phyloP scores from a whole-genome alignment of 2,888 invertebrate genomes.

The Synanthedon vespiformis region DNA sequence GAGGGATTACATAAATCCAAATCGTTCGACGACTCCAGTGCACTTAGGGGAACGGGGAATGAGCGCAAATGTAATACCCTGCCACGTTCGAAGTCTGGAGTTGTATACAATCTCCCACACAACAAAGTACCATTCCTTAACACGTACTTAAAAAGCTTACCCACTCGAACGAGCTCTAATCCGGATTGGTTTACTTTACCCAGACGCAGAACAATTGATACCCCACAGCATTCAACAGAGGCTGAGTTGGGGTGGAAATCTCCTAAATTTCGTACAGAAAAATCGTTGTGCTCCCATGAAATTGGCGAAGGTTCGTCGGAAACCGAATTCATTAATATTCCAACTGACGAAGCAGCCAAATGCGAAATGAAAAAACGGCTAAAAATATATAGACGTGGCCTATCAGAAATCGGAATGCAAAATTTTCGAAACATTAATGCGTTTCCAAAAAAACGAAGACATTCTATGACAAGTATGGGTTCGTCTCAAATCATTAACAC shows the following conservation, averaged over 20 bases:
- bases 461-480: conserved; percentile 36
- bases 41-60: conserved; percentile 23
- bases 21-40: conserved; percentile 43
- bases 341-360: conserved; percentile 52
- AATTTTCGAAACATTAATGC: conserved; percentile 27
- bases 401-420: conserved; percentile 49
- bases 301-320: conserved; percentile 40
- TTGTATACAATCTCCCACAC: conserved; percentile 44
- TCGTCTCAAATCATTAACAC: conserved; percentile 33
- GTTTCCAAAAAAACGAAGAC: conserved; percentile 43
- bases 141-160: conserved; percentile 66
- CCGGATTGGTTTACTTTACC: conserved; percentile 53
- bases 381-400: conserved; percentile 61
- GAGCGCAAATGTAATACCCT: conserved; percentile 18
- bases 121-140: conserved; percentile 64
- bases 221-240: conserved; percentile 13
- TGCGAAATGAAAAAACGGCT: conserved; percentile 61
- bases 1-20: conserved; percentile 47
- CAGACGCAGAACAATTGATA: conserved; percentile 35
- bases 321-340: conserved; percentile 51
- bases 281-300: conserved; percentile 23
- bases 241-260: conserved; percentile 22
- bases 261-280: conserved; percentile 26
- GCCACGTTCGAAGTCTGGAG: conserved; percentile 50
- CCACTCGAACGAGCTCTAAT: conserved; percentile 45